Evolutionary conservation across 1,140 invertebrate genomes (phyloP).

Genomic region (Monochamus saltuarius): DNA sequence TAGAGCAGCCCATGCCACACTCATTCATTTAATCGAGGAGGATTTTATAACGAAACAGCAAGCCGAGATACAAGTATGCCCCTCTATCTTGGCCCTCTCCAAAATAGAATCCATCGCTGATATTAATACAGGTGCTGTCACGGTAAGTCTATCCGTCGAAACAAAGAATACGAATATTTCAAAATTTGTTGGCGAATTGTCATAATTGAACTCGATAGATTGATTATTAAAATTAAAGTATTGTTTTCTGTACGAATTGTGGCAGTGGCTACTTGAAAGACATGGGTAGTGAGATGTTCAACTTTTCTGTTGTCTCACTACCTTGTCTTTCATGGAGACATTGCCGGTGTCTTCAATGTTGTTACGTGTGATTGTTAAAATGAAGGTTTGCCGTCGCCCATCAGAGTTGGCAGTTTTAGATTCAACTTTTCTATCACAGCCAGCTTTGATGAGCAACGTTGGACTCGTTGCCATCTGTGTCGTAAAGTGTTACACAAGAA

Average conservation of each 20-base stretch:
- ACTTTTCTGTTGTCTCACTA: conserved; percentile 74
- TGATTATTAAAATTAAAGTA: neutral
- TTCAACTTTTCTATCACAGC: conserved; percentile 69
- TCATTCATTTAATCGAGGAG: conserved; percentile 43
- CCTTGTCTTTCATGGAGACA: conserved; percentile 82
- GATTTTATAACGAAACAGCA: conserved; percentile 39
- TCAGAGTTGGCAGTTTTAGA: conserved; percentile 80
- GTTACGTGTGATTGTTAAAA: neutral
- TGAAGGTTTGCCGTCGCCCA: conserved; percentile 49
- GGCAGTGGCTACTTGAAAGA: conserved; percentile 70
- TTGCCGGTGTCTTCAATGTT: conserved; percentile 20
- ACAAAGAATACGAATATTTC: neutral
- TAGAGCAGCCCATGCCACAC: conserved; percentile 33
- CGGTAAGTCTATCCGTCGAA: conserved; percentile 31
- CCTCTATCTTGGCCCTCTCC: conserved; percentile 43
- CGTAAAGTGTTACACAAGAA: conserved; percentile 1
- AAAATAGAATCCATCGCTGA: conserved; percentile 33
- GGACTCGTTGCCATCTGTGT: conserved; percentile 42
- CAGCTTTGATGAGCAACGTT: conserved; percentile 80
- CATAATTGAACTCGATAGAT: neutral
- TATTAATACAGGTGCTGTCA: conserved; percentile 36
- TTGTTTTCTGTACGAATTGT: neutral
- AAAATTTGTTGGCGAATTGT: no score
- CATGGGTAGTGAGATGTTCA: conserved; percentile 93
- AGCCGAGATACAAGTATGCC: conserved; percentile 48